Conservation (phyloP, 1,140 invertebrate genomes). For the Drusus annulatus region DNA sequence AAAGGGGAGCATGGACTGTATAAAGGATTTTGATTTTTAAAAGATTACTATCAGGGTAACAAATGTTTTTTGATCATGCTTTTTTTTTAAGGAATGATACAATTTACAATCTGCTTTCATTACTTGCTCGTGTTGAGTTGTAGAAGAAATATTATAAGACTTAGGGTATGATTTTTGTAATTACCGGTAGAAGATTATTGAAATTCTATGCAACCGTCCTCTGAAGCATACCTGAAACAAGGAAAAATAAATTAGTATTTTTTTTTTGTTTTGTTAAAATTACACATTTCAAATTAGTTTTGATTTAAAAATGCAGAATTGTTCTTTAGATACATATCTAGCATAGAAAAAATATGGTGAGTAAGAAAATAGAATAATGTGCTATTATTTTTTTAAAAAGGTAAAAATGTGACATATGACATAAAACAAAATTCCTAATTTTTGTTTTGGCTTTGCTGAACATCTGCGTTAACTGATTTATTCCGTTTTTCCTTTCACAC, state of each 20-base stretch:
- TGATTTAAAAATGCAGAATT: too few species aligned
- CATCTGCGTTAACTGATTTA: too few species aligned
- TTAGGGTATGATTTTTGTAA: neutral
- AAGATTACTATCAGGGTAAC: constrained; percentile 39
- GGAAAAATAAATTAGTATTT: neutral
- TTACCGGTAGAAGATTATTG: constrained; percentile 6
- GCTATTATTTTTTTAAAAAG: too few species aligned
- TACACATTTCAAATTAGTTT: too few species aligned
- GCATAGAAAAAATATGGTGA: too few species aligned
- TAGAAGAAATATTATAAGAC: neutral
- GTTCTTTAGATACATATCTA: too few species aligned
- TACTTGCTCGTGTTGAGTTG: neutral
- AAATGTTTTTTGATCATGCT: constrained; percentile 43
- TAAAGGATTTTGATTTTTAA: constrained; percentile 33
- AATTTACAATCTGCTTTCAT: neutral
- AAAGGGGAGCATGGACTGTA: constrained; percentile 17
- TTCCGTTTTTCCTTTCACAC: too few species aligned
- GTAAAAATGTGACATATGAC: too few species aligned
- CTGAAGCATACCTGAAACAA: constrained; percentile 37
- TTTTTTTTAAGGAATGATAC: neutral
- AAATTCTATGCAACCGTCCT: neutral
- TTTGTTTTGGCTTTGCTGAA: too few species aligned
- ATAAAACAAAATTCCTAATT: too few species aligned
- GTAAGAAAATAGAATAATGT: too few species aligned
- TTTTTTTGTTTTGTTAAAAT: too few species aligned